These are phyloP conservation scores for Sebastes elongatus DNA, from an alignment of 2,797 vertebrate species.

Conservation along the genomic window DNA sequence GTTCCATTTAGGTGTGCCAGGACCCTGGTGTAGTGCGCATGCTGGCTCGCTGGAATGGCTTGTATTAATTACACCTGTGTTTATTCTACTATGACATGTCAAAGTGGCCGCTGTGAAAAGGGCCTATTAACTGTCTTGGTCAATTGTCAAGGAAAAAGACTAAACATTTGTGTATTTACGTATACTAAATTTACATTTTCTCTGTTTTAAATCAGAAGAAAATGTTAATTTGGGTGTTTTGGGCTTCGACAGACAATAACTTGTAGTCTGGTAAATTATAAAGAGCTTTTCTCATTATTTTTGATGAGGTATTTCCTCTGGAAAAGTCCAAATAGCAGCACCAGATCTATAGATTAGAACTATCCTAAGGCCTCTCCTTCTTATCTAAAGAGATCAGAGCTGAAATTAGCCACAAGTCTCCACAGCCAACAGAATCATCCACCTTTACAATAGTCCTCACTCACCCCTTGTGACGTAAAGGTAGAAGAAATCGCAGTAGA, in stretches of 20 bases:
- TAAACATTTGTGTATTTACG: rapidly evolving
- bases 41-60: not conserved
- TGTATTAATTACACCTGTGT: not conserved
- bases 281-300: not conserved
- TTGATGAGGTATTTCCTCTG: not conserved
- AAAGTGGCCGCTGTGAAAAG: not conserved
- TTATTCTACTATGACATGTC: not conserved
- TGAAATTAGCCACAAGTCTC: not conserved
- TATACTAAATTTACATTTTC: not conserved
- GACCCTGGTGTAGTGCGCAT: not conserved
- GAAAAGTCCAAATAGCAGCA: not conserved
- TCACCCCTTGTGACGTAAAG: conserved; percentile 93
- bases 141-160: not conserved
- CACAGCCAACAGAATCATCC: not conserved
- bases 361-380: not conserved
- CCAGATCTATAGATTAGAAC: not conserved
- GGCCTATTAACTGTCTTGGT: not conserved
- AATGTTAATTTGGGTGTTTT: too few relatives aligned
- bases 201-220: not conserved
- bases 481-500: conserved; percentile 99
- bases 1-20: not conserved
- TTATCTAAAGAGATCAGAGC: not conserved
- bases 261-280: not conserved
- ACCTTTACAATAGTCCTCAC: not conserved
- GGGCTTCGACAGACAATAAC: not conserved